Conservation (phyloP, 1,140 invertebrate species). For the Melipona quadrifasciata region DNA sequence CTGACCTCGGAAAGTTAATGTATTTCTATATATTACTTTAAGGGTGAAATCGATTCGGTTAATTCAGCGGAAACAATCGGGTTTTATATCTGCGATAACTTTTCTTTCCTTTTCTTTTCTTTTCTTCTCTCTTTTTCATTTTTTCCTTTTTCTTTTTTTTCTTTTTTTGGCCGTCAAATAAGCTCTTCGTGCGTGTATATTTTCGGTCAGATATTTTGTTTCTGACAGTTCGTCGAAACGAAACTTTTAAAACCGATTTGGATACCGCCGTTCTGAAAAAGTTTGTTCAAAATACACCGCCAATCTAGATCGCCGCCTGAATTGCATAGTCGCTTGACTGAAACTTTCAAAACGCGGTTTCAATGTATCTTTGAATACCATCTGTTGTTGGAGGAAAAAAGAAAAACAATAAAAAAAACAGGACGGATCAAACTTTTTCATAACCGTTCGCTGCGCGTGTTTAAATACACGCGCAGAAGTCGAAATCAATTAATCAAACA, state of each 20-base stretch:
- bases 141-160: not conserved
- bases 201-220: constrained; percentile 1
- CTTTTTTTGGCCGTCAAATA: no score
- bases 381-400: not conserved
- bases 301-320: not conserved
- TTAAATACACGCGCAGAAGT: no score
- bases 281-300: constrained; percentile 8
- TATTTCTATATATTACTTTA: not conserved
- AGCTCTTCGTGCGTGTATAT: not conserved
- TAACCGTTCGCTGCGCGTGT: not conserved
- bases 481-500: not conserved
- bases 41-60: not conserved
- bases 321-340: not conserved
- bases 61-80: not conserved
- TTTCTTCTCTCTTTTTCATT: no score
- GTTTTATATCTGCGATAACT: not conserved
- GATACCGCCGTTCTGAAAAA: constrained; percentile 5
- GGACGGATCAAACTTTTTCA: not conserved
- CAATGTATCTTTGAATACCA: not conserved
- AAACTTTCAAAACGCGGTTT: not conserved
- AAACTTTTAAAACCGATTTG: constrained; percentile 18
- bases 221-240: not conserved
- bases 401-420: not conserved
- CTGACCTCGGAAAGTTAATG: not conserved
- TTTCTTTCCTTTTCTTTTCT: no score